These are phyloP conservation scores for Ophion ventricosus DNA, from an alignment of 2,888 invertebrate species.

Conservation along the genomic window DNA sequence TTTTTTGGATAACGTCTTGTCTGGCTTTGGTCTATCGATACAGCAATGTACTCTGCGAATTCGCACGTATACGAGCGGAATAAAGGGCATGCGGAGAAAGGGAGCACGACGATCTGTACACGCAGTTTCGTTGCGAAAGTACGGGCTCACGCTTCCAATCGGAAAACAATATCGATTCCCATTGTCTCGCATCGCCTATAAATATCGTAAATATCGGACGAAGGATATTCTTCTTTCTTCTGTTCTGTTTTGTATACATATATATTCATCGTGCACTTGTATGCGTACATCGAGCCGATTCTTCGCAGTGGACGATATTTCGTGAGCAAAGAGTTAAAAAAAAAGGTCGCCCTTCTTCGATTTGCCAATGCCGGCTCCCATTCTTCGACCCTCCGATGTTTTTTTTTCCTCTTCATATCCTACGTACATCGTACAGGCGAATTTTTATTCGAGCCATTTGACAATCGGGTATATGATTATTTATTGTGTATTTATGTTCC, in stretches of 20 bases:
- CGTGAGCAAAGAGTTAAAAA: constrained; percentile 25
- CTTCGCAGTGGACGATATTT: constrained; percentile 36
- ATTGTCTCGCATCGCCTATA: constrained; percentile 81
- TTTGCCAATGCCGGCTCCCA: constrained; percentile 11
- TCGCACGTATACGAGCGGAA: not conserved
- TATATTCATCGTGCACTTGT: constrained; percentile 32
- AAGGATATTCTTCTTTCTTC: constrained; percentile 51
- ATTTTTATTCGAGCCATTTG: constrained; percentile 30
- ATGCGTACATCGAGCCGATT: constrained; percentile 9
- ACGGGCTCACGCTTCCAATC: constrained; percentile 76
- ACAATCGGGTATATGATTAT: constrained; percentile 4
- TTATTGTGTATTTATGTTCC: constrained; percentile 24
- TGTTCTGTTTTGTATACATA: not conserved
- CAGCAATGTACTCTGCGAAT: not conserved
- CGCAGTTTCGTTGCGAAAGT: constrained; percentile 43
- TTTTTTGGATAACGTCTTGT: too few relatives aligned
- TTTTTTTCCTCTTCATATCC: not conserved
- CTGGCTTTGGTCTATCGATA: too few relatives aligned
- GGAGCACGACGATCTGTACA: constrained; percentile 8
- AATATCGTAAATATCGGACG: constrained; percentile 80
- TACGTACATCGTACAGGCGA: constrained; percentile 16
- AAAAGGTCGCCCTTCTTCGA: not conserved
- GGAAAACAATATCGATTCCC: constrained; percentile 83
- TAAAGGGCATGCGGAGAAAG: not conserved
- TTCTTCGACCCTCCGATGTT: constrained; percentile 20